These are phyloP conservation scores for Myrmecophaga tridactyla DNA, from an alignment of 2,113 vertebrate species.

Conservation along the genomic window DNA sequence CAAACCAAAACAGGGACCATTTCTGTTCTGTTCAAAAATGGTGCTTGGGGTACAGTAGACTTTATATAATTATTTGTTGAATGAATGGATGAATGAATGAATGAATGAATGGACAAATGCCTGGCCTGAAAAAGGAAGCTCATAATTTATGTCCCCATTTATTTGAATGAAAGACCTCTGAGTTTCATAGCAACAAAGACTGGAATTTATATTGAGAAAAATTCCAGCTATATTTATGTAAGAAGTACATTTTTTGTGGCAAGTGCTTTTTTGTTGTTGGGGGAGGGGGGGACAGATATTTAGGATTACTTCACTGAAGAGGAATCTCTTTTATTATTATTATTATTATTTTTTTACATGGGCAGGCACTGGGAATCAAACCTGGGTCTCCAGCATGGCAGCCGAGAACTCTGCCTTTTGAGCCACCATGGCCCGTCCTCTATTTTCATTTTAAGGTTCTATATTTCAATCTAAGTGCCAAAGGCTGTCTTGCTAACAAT, in stretches of 20 bases:
- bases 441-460: no score
- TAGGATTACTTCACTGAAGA: not conserved
- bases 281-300: no score
- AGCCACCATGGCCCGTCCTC: no score
- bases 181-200: constrained; percentile 4
- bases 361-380: no score
- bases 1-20: no score
- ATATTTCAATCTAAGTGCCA: not conserved
- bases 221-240: not conserved
- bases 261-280: not conserved
- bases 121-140: not conserved
- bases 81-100: no score
- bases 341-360: no score
- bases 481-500: not conserved
- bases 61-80: not conserved
- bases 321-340: not conserved
- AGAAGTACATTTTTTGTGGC: not conserved
- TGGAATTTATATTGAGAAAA: not conserved
- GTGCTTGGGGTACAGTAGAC: not conserved
- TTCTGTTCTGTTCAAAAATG: not conserved
- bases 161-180: not conserved
- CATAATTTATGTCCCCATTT: not conserved
- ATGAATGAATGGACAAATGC: not conserved
- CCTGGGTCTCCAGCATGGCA: no score
- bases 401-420: no score